Conservation (phyloP, 2,113 vertebrate species). For the Sciurus niger region DNA sequence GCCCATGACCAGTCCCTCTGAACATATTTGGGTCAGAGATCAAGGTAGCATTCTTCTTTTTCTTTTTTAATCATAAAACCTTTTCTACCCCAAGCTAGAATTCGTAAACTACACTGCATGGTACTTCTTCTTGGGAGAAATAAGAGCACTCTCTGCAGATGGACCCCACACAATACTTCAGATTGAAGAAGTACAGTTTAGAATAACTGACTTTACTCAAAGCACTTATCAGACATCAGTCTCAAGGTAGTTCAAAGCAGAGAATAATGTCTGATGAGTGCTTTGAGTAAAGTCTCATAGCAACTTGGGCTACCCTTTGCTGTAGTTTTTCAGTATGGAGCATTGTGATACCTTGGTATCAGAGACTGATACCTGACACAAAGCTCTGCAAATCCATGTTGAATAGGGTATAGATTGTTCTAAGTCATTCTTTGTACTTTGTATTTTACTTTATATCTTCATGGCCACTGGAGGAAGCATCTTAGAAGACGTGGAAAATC, state of each 20-base stretch:
- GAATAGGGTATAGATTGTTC: slow-evolving; percentile 21
- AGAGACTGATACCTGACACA: slow-evolving; percentile 24
- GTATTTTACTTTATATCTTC: slow-evolving; percentile 74
- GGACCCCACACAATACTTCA: background rate
- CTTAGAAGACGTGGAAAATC: slow-evolving; percentile 67
- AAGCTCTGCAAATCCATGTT: slow-evolving; percentile 28
- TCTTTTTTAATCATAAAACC: no score
- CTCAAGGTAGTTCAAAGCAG: background rate
- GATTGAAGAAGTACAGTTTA: background rate
- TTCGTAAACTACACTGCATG: slow-evolving; percentile 21
- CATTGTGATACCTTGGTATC: background rate
- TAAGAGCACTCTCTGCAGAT: background rate
- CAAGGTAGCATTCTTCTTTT: slow-evolving; percentile 19
- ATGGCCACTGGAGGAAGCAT: slow-evolving; percentile 71
- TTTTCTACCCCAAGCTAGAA: background rate
- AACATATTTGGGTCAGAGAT: background rate
- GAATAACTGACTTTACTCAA: background rate
- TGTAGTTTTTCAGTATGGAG: background rate
- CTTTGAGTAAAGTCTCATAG: slow-evolving; percentile 32
- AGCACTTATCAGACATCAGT: slow-evolving; percentile 16
- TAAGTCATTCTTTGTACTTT: slow-evolving; percentile 20
- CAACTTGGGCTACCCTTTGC: background rate
- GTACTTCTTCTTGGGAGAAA: slow-evolving; percentile 10
- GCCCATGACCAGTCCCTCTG: background rate
- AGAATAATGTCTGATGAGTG: slow-evolving; percentile 19